Base-by-base conservation (phyloP, 2,797 vertebrate genomes). In the Pseudopleuronectes americanus region DNA sequence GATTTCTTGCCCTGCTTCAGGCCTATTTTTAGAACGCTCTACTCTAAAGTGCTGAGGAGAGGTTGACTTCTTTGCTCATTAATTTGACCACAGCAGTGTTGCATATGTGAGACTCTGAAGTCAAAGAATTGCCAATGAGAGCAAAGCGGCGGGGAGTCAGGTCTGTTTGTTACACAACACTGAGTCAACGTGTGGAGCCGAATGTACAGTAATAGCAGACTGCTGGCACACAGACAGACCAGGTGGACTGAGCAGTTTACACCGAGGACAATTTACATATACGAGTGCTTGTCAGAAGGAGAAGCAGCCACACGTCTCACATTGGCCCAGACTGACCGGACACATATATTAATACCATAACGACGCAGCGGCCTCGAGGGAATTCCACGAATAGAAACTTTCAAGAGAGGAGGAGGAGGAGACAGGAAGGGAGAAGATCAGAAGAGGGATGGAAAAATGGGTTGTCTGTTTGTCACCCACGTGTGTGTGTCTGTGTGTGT, bases 121-220 rank as follows among this genome's bases (percentile, higher is more conserved):
- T 75, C 60, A 76, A 77, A 74, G 79, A 79, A 68, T 56, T 59
- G 58, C 63, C 65, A 64, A 28, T 26, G 51, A 31, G 33, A 77
- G 74, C 28, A 47, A 26, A 80, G 69, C 68, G 31, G 71, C 17
- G 23, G 57, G 47, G 70, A 66, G 67, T 19, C 64, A 54, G 64
- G 10, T 74, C 22, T 84, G 84, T 87, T 84, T 86, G 80, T 90
- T 86, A 81, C 77, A 81, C 85, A 88, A 87, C 81, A 85, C 65
- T 61, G 80, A 89, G 79, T 84, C 86, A 83, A 70, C 66, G 76
- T 52, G 72, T 41, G 33, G 73, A 78, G 62, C 76, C 33, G 68
- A 80, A 78, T 81, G 80, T 84, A 79, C 78, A 79, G 78, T 73
- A 69, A 84, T 19, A 86, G 80, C 84, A 80, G 71, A 73, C 65